Percentiles rank a stretch among this genome's conserved stretches.
These are phyloP conservation scores for Zaprionus lineosus DNA, from an alignment of 2,888 invertebrate species.

Conservation along the genomic window DNA sequence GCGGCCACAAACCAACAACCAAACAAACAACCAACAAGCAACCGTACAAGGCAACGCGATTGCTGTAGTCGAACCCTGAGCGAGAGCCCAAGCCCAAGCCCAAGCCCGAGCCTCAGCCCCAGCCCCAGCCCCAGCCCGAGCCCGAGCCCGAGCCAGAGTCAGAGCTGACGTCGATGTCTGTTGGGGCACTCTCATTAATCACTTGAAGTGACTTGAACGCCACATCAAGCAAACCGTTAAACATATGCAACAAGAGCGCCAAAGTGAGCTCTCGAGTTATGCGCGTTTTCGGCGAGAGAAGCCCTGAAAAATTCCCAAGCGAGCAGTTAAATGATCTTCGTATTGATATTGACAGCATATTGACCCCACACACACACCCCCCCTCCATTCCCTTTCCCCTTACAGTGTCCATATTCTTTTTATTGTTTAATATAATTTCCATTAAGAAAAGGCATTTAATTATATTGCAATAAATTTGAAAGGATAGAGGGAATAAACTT, in stretches of 20 bases:
- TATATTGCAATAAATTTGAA: too few species aligned
- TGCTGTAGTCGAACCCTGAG: neutral
- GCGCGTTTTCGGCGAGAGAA: constrained; percentile 49
- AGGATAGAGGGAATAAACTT: too few species aligned
- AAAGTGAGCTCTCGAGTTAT: constrained; percentile 44
- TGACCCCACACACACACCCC: constrained; percentile 35
- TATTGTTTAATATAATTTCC: too few species aligned
- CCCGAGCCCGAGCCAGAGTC: neutral
- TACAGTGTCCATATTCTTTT: too few species aligned
- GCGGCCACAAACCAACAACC: constrained; percentile 8
- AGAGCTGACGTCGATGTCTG: constrained; percentile 4
- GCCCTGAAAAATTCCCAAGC: constrained; percentile 6
- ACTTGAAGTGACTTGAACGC: constrained; percentile 33
- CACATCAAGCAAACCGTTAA: constrained; percentile 64
- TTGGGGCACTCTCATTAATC: constrained; percentile 52
- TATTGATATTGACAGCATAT: constrained; percentile 73
- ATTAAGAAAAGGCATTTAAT: too few species aligned
- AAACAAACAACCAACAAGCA: constrained; percentile 1
- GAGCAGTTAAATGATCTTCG: constrained; percentile 43
- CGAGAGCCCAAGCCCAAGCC: neutral
- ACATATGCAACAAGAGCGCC: constrained; percentile 55
- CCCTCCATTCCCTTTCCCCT: constrained; percentile 11
- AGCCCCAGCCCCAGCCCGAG: neutral
- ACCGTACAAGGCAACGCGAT: constrained; percentile 20
- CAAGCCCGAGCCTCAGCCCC: neutral